phyloP scores from a whole-genome alignment of 1,140 invertebrate genomes.

The Drosophila athabasca region DNA sequence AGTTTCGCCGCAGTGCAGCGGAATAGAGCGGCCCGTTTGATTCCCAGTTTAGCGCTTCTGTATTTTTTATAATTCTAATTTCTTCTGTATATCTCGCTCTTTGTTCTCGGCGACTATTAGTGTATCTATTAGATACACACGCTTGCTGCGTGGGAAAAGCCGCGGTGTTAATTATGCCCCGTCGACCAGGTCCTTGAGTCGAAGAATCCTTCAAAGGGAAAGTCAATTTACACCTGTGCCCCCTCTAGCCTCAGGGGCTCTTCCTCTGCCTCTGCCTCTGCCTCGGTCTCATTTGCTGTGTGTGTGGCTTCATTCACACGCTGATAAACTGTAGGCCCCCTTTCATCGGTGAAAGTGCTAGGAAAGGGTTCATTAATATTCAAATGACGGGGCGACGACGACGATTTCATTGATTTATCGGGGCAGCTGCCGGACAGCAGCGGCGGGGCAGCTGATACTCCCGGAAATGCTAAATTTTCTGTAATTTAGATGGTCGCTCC shows the following conservation, averaged over 20 bases:
- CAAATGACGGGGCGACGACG: constrained; percentile 45
- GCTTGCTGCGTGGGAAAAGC: constrained; percentile 71
- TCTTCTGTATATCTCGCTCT: constrained; percentile 54
- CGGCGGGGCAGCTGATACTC: constrained; percentile 33
- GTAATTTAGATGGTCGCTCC: constrained; percentile 52
- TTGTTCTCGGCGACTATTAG: constrained; percentile 71
- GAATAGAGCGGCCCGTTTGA: constrained; percentile 70
- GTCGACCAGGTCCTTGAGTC: constrained; percentile 57
- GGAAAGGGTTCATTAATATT: constrained; percentile 78
- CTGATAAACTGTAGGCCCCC: constrained; percentile 57
- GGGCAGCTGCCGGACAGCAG: constrained; percentile 38
- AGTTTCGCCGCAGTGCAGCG: constrained; percentile 53
- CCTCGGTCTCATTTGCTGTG: constrained; percentile 2
- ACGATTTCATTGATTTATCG: constrained; percentile 78
- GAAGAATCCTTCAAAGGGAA: constrained; percentile 60
- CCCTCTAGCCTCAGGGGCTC: too few species aligned
- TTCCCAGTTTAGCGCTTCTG: constrained; percentile 60
- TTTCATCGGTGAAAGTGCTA: constrained; percentile 61
- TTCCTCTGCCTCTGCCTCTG: neutral
- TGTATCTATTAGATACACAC: constrained; percentile 71
- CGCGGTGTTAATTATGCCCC: constrained; percentile 69
- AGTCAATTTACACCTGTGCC: constrained; percentile 75
- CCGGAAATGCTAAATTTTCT: constrained; percentile 55
- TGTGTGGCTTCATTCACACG: constrained; percentile 81
- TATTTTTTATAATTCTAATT: constrained; percentile 72